A percentile compares a stretch with the other conserved stretches of the same genome.
phyloP scores from a whole-genome alignment of 2,113 vertebrate genomes.

The Rallus limicola region DNA sequence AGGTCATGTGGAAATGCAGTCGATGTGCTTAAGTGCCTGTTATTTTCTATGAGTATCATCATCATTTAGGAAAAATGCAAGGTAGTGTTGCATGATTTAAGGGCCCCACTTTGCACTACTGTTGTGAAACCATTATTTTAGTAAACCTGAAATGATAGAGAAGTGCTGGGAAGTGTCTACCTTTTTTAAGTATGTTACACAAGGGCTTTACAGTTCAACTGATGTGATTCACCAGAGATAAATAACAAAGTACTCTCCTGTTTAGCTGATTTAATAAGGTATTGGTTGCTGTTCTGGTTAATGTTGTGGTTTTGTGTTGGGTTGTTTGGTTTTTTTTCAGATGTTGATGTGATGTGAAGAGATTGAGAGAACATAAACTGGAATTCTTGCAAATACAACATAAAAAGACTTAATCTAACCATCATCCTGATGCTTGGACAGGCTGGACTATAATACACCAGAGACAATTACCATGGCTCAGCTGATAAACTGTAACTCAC shows the following conservation, averaged over 20 bases:
- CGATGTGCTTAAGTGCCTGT: background rate
- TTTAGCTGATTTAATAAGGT: background rate
- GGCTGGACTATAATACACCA: background rate
- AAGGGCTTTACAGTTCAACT: background rate
- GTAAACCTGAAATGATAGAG: background rate
- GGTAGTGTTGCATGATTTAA: background rate
- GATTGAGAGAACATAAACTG: background rate
- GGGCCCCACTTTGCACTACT: background rate
- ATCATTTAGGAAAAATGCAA: background rate
- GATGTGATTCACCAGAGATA: background rate
- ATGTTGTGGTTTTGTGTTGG: background rate
- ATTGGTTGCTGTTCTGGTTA: background rate
- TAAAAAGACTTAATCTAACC: conserved; percentile 6
- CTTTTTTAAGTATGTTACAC: background rate
- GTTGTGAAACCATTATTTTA: background rate
- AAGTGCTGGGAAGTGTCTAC: background rate
- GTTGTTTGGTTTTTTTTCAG: background rate
- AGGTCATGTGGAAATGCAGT: background rate
- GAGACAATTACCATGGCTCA: conserved; percentile 41
- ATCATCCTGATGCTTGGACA: background rate
- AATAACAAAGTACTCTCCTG: background rate
- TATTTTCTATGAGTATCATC: background rate
- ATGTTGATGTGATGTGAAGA: background rate
- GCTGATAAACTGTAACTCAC: conserved; percentile 22
- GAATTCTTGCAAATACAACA: background rate